Conservation (phyloP, 2,113 vertebrate genomes). For the Uria aalge region DNA sequence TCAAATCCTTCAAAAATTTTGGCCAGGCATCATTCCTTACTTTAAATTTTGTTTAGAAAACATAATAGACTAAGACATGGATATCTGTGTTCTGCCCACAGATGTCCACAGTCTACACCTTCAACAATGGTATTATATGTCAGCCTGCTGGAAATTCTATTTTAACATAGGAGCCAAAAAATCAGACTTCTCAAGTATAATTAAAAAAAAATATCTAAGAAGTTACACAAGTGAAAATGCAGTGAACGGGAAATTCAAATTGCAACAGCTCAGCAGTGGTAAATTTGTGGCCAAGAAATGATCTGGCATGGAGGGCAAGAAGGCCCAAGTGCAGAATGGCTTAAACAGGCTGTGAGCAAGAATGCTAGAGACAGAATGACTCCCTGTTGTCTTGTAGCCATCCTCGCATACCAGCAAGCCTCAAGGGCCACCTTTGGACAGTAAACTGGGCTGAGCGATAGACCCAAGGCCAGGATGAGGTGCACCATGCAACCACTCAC, state of each 20-base stretch:
- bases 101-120: background rate
- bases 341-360: background rate
- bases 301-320: background rate
- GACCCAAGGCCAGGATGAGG: background rate
- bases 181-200: background rate
- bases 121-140: background rate
- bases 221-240: background rate
- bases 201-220: background rate
- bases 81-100: background rate
- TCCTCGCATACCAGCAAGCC: background rate
- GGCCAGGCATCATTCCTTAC: background rate
- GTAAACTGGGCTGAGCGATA: background rate
- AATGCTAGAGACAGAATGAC: background rate
- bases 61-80: background rate
- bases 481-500: rapidly evolving
- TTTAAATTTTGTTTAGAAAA: background rate
- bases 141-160: background rate
- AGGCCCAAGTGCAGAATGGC: background rate
- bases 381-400: background rate
- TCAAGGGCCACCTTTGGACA: background rate
- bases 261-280: background rate
- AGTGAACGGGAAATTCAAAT: background rate
- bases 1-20: background rate
- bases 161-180: background rate
- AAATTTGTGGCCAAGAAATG: background rate